Evolutionary conservation across 2,113 vertebrate species (phyloP).

Genomic region (Ailuropoda melanoleuca): DNA sequence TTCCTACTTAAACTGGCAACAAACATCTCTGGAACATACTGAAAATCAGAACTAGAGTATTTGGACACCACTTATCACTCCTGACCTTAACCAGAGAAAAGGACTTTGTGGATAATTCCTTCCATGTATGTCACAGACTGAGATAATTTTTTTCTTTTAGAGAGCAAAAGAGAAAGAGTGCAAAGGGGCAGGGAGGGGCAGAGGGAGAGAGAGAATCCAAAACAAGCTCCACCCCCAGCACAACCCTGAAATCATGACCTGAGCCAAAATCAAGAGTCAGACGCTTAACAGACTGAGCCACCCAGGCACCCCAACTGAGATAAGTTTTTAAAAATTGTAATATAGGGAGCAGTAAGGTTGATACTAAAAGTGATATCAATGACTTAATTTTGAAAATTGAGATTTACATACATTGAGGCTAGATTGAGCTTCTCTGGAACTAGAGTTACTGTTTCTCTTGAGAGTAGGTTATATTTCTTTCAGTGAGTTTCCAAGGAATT

Average conservation of each 20-base stretch:
- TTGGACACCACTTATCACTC: background rate
- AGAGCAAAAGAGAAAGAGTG: background rate
- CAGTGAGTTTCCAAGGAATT: background rate
- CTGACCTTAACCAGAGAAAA: slow-evolving; percentile 41
- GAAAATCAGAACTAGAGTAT: slow-evolving; percentile 34
- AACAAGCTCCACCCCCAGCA: background rate
- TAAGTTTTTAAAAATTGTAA: background rate
- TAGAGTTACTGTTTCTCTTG: background rate
- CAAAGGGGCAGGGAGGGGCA: background rate
- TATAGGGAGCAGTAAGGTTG: background rate
- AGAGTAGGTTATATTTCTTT: background rate
- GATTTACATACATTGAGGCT: background rate
- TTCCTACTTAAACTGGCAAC: background rate
- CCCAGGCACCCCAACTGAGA: background rate
- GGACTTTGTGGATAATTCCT: background rate
- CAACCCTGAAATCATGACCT: background rate
- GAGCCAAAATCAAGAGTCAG: background rate
- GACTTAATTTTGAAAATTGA: slow-evolving; percentile 21
- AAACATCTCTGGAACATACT: background rate
- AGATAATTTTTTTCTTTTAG: background rate
- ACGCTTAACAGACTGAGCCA: background rate
- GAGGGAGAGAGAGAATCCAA: background rate
- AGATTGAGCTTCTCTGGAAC: background rate
- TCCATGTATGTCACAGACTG: background rate
- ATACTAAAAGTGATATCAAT: background rate